Conservation (phyloP, 2,888 invertebrate species). For the Acleris laterana region DNA sequence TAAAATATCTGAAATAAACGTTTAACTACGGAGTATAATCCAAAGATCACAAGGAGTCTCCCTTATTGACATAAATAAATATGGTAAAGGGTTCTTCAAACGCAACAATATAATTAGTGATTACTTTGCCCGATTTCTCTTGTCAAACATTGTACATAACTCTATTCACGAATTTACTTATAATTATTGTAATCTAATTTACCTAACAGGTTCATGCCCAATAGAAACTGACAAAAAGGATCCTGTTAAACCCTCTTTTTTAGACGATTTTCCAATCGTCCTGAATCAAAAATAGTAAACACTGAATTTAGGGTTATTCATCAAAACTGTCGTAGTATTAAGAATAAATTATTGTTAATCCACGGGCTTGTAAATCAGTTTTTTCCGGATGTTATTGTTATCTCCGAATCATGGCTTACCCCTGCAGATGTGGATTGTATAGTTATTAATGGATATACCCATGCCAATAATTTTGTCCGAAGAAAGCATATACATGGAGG, state of each 20-base stretch:
- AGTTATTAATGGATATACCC: neutral
- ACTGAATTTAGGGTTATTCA: neutral
- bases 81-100: too few relatives aligned
- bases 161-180: neutral
- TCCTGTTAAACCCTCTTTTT: neutral
- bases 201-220: neutral
- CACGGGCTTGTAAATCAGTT: neutral
- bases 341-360: neutral
- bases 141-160: neutral
- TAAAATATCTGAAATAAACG: neutral
- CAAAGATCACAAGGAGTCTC: neutral
- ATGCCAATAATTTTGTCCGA: slow-evolving; percentile 5
- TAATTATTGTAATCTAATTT: neutral
- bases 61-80: neutral
- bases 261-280: neutral
- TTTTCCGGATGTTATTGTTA: slow-evolving; percentile 7
- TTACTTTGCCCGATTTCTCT: too few relatives aligned
- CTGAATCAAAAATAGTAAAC: neutral
- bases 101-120: too few relatives aligned
- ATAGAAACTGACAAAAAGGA: neutral
- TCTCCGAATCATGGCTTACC: slow-evolving; percentile 11
- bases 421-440: neutral
- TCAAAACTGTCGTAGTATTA: slow-evolving; percentile 7
- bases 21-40: too few relatives aligned
- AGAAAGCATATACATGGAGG: slow-evolving; percentile 8